Base-by-base conservation (phyloP, 2,888 invertebrate species). In the Leucophenga maculata region DNA sequence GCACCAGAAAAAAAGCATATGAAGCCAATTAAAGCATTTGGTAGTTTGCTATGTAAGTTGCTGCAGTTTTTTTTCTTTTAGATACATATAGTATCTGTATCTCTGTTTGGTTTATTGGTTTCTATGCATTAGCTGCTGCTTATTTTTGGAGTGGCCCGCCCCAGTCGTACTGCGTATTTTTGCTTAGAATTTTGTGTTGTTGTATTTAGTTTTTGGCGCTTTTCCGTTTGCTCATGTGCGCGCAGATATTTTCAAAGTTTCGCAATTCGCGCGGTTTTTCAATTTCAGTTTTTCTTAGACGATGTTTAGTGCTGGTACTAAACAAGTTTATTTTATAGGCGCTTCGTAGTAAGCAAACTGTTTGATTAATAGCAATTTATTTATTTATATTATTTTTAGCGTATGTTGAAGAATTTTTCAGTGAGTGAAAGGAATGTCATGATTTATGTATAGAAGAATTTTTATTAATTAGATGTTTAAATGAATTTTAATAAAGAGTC, bases 211-310 rank as follows among this genome's bases (percentile, higher is more conserved):
- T 50, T n/a, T 50, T 50, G 50, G 6, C 13, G 6, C 6, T 50
- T 50, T 50, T 50, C 50, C 50, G n/a, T 50, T 50, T 50, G 50
- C 50, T 6, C 50, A 50, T 50, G 50, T 18, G 50, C 50, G 50
- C 50, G 50, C 50, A 50, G 3, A 50, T 8, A 50, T 50, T 50
- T 50, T 50, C 50, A 13, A 1, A 18, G 16, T 18, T 50, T 50
- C 46, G 46, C 46, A 46, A 46, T 46, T 13, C 54, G 16, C 18
- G 54, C 18, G 54, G 13, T 54, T 54, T 9, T 54, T 54, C 18
- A n/a, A n/a, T 13, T 54, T 20, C 18, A 18, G 13, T 46, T 46
- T 46, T 46, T 4, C n/a, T 46, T 46, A 46, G 46, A 26, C 26
- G 26, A 26, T 26, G 26, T 3, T 9, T 39, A 8, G 11, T 11